phyloP scores from a whole-genome alignment of 2,113 vertebrate genomes.

The Smithornis capensis region DNA sequence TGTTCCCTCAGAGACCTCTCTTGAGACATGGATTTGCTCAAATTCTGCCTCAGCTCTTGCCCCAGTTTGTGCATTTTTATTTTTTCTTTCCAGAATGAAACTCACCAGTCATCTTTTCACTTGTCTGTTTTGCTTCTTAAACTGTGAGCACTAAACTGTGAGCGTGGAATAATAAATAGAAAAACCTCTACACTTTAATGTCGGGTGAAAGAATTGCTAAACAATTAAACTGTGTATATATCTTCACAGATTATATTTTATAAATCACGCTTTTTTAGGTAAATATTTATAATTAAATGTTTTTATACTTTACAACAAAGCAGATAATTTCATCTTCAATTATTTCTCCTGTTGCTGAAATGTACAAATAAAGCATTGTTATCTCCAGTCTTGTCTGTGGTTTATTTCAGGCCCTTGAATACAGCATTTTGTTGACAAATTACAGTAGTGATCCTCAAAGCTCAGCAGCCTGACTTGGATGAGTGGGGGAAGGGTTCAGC shows the following conservation, averaged over 20 bases:
- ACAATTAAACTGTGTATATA: slow-evolving; percentile 61
- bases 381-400: background rate
- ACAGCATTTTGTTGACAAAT: background rate
- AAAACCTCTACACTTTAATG: slow-evolving; percentile 43
- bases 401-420: background rate
- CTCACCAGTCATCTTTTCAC: background rate
- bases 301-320: slow-evolving; percentile 72
- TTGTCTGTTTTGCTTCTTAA: slow-evolving; percentile 33
- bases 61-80: background rate
- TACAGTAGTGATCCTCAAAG: background rate
- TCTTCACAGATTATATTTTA: slow-evolving; percentile 64
- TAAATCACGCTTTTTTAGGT: slow-evolving; percentile 67
- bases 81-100: background rate
- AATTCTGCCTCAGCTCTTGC: background rate
- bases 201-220: slow-evolving; percentile 51
- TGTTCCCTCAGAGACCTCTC: background rate
- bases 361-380: slow-evolving; percentile 53
- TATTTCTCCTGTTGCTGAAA: slow-evolving; percentile 66
- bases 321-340: slow-evolving; percentile 56
- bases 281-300: slow-evolving; percentile 75
- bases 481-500: background rate
- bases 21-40: background rate
- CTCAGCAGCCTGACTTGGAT: rapidly evolving
- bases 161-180: slow-evolving; percentile 49
- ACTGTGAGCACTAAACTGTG: slow-evolving; percentile 59